Evolutionary conservation across 2,888 invertebrate species (phyloP).

Genomic region (Diaphora mendica): DNA sequence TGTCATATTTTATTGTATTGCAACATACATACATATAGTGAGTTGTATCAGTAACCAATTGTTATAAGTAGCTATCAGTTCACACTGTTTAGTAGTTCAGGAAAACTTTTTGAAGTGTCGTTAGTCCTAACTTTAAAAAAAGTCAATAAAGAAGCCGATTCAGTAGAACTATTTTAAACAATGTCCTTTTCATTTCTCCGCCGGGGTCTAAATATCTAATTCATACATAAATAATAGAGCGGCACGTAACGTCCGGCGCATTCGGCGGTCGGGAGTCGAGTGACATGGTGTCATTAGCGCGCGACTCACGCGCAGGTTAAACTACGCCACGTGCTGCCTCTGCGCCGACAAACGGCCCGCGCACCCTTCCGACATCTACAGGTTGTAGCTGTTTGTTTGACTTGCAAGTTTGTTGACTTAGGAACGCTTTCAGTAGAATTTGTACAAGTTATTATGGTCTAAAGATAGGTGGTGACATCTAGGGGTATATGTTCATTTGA

Average conservation of each 20-base stretch:
- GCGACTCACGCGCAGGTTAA: slow-evolving; percentile 80
- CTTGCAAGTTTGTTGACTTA: slow-evolving; percentile 18
- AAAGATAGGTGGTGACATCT: slow-evolving; percentile 7
- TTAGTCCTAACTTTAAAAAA: not conserved
- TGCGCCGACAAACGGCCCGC: slow-evolving; percentile 56
- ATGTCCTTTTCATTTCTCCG: slow-evolving; percentile 14
- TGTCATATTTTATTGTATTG: not conserved
- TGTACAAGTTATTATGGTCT: slow-evolving; percentile 6
- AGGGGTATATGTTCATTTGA: not conserved
- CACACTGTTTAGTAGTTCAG: not conserved
- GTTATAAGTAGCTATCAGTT: not conserved
- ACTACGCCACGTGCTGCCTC: slow-evolving; percentile 78
- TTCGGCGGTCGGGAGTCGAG: slow-evolving; percentile 56
- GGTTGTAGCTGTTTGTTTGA: slow-evolving; percentile 50
- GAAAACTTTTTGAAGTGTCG: not conserved
- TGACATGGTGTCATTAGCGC: slow-evolving; percentile 77
- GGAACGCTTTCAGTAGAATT: slow-evolving; percentile 24
- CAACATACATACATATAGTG: not conserved
- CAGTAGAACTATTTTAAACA: slow-evolving; percentile 19
- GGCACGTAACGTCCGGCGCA: slow-evolving; percentile 54
- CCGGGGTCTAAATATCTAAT: slow-evolving; percentile 28
- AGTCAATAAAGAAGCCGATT: slow-evolving; percentile 14
- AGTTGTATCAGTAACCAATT: not conserved
- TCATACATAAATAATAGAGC: slow-evolving; percentile 42
- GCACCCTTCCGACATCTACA: slow-evolving; percentile 69